Base-by-base conservation (phyloP, 2,113 vertebrate genomes). In the Stomatorhinus ivindoensis region DNA sequence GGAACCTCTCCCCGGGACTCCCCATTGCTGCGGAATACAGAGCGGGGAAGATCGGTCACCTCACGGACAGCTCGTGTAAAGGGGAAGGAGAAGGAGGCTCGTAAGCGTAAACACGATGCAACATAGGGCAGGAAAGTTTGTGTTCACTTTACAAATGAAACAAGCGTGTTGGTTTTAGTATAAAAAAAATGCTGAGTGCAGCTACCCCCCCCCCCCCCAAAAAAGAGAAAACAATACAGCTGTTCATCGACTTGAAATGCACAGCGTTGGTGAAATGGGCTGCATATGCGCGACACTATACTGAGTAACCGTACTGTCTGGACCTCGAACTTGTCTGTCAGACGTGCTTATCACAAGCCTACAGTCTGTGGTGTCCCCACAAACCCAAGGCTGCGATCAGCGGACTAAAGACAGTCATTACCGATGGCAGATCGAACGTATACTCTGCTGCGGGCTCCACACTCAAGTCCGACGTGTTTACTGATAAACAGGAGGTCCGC, bases 1-100 rank as follows among this genome's bases (percentile, higher is more conserved):
- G 91, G 48, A 58, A 82, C n/a, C 89, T 89, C 88, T 97, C 96
- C 21, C 94, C 95, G 58, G 97, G 95, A 92, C 96, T 98, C 58
- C 91, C 95, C 46, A 88, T 90, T 88, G n/a, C 89, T 86, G 88
- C 8, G 55, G 91, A 17, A 31, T n/a, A 89, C 39, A 50, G 73
- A 48, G 19, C 35, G 15, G 19, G 44, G 55, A 27, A 19, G 10
- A 69, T 11, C 27, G 10, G 10, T 69, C n/a, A 69, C 61, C 27
- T 69, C 61, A 69, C n/a, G 10, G n/a, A 69, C 61, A 31, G 61
- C 3, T 27, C n/a, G 9, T 4, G 61, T 0, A 27, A 69, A 65
- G 55, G 5, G 55, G 1, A 58, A 61, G 61, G 61, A 10, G 61
- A 13, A 69, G 61, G 3, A 3, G 61, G n/a, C 61, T 69, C 61